Percentiles rank a stretch among this genome's conserved stretches.
Evolutionary conservation across 2,797 vertebrate genomes (phyloP).

Genomic region (Argyrosomus regius): DNA sequence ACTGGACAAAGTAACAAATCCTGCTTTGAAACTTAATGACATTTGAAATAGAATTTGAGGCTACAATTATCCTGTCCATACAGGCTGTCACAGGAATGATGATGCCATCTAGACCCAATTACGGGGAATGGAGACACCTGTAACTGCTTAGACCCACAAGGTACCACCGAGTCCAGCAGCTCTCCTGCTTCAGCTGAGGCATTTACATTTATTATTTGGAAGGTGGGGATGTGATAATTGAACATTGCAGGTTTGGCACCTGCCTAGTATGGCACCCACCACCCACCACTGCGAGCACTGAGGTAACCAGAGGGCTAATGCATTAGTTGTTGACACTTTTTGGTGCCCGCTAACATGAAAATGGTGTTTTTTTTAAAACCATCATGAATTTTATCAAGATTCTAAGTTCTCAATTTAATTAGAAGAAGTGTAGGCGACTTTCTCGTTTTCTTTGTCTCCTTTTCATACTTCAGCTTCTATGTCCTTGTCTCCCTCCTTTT

Average conservation of each 20-base stretch:
- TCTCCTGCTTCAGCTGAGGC: slow-evolving; percentile 11
- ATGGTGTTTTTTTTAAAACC: not conserved
- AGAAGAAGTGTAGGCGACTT: not conserved
- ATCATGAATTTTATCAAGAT: not conserved
- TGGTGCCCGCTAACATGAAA: slow-evolving; percentile 10
- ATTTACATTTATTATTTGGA: slow-evolving; percentile 20
- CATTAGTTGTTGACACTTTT: slow-evolving; percentile 3
- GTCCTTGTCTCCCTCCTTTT: slow-evolving; percentile 17
- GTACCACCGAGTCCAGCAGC: slow-evolving; percentile 8
- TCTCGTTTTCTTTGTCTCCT: not conserved
- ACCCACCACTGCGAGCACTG: not conserved
- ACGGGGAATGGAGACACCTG: slow-evolving; percentile 68
- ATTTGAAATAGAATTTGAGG: slow-evolving; percentile 85
- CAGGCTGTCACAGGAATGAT: slow-evolving; percentile 79
- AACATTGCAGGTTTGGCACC: slow-evolving; percentile 13
- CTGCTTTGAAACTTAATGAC: slow-evolving; percentile 84
- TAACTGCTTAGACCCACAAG: slow-evolving; percentile 49
- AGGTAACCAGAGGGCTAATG: slow-evolving; percentile 7
- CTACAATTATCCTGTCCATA: slow-evolving; percentile 79
- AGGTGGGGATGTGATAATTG: slow-evolving; percentile 29
- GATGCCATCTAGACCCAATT: slow-evolving; percentile 76
- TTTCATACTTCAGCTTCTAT: not conserved
- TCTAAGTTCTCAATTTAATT: not conserved
- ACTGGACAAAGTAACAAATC: slow-evolving; percentile 78
- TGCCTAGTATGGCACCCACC: slow-evolving; percentile 26